phyloP scores from a whole-genome alignment of 2,113 vertebrate genomes.

The Chlorodrepanis virens region DNA sequence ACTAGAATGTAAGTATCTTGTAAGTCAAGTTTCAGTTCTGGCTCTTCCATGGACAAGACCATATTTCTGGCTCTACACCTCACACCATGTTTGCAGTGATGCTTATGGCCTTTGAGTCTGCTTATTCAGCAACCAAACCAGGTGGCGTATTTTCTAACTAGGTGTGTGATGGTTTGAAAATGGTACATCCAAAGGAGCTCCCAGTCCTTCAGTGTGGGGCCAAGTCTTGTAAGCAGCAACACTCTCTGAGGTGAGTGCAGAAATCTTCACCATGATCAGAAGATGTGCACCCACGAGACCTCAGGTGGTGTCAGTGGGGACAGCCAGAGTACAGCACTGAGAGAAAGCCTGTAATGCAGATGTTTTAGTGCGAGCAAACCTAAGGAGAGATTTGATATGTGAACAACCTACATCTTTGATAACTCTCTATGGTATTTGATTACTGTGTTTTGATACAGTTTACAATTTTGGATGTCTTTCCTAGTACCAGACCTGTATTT shows the following conservation, averaged over 20 bases:
- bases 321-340: background rate
- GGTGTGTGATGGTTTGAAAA: background rate
- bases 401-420: background rate
- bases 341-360: background rate
- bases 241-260: rapidly evolving
- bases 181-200: background rate
- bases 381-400: background rate
- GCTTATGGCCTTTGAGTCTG: background rate
- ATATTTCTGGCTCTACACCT: background rate
- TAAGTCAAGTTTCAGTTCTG: background rate
- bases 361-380: background rate
- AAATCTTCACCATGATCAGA: background rate
- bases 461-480: background rate
- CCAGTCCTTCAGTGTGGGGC: background rate
- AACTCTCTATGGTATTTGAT: background rate
- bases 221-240: background rate
- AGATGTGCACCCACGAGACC: background rate
- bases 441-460: background rate
- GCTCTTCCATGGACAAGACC: background rate
- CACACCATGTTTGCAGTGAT: background rate
- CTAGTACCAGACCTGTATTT: background rate
- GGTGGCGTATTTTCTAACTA: background rate
- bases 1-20: background rate
- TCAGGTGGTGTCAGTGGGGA: background rate
- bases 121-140: background rate